Evolutionary conservation across 2,797 vertebrate genomes (phyloP), one percentile per base, ranked within the genome.

Genomic region (Xiphorhynchus erythropygius): DNA sequence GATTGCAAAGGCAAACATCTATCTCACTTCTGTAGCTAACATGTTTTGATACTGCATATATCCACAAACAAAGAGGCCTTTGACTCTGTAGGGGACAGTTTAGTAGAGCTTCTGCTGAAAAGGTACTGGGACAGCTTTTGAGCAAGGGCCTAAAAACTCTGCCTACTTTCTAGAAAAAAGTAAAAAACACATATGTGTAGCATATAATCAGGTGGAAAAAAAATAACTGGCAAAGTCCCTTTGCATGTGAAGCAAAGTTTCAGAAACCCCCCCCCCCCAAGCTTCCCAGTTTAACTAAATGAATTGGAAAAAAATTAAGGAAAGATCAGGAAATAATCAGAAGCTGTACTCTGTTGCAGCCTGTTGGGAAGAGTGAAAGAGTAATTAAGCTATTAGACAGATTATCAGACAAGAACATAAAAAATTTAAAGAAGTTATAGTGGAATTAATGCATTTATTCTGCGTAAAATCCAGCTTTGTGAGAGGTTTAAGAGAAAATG

Each of bases 321-420:
- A 84, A 93, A 73, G 50, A 15, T 94, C 55, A 60, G n/a, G 55
- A 92, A 95, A 71, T 39, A 89, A 46, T 83, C 59, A 56, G 78
- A 78, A 79, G 12, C 9, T 74, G 12, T 44, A 68, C 3, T 74
- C 25, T 60, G 3, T 80, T 90, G n/a, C 44, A 92, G 59, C 10
- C 50, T 91, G 13, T 63, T 91, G 80, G 37, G 70, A 89, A 91
- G 59, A 88, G 27, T 92, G 78, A 93, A 90, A 71, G 63, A 90
- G 10, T 87, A 94, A 94, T 92, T 96, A 90, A 93, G 49, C 59
- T 83, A 64, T 90, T 52, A 80, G 63, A 57, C 62, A 84, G 52
- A 93, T 56, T 80, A 53, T 16, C 44, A 91, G 84, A 78, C 22
- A 64, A 56, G 39, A 88, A 37, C 33, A 94, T 74, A 80, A 94